Evolutionary conservation across 2,113 vertebrate genomes (phyloP).

Genomic region (Clupea harengus): DNA sequence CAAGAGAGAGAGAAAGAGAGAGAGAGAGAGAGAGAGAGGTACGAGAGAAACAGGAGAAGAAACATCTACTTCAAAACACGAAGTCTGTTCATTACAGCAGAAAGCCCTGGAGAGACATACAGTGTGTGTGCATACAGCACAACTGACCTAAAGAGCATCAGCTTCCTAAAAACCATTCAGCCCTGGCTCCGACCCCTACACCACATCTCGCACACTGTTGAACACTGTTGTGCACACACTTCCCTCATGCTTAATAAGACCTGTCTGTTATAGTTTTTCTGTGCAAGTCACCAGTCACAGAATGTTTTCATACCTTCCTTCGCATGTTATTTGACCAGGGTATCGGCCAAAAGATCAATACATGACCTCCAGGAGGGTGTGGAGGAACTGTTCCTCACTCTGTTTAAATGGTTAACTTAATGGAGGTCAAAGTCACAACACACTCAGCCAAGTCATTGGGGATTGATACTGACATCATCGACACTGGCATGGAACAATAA

Average conservation of each 20-base stretch:
- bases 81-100: background rate
- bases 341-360: background rate
- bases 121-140: background rate
- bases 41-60: background rate
- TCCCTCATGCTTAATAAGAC: background rate
- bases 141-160: background rate
- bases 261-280: background rate
- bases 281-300: background rate
- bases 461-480: background rate
- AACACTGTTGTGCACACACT: background rate
- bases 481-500: background rate
- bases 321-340: background rate
- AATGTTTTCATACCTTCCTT: background rate
- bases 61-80: background rate
- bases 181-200: too few species aligned
- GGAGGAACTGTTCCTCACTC: background rate
- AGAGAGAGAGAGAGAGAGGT: too few species aligned
- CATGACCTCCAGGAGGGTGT: background rate
- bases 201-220: background rate
- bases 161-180: background rate
- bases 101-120: background rate
- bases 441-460: background rate
- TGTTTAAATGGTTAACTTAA: background rate
- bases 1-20: too few species aligned
- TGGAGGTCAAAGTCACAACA: background rate